A percentile compares a stretch with the other conserved stretches of the same genome.
Evolutionary conservation across 1,140 invertebrate species (phyloP).

Genomic region (Colletes gigas): DNA sequence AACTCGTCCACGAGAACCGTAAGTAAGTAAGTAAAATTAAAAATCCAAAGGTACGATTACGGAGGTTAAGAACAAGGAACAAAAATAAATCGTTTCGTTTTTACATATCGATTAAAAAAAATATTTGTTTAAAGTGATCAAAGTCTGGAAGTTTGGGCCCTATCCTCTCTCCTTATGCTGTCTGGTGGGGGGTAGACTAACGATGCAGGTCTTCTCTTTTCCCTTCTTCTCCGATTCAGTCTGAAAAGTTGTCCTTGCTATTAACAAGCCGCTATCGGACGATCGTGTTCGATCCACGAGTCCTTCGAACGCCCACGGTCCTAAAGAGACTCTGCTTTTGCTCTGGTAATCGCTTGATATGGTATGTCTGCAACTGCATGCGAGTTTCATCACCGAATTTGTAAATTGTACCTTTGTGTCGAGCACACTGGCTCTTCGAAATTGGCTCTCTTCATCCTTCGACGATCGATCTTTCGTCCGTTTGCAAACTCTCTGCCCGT

Average conservation of each 20-base stretch:
- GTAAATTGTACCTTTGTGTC: conserved; percentile 10
- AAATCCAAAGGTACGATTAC: too few relatives aligned
- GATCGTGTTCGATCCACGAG: conserved; percentile 51
- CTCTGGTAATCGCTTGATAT: conserved; percentile 80
- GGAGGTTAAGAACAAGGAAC: too few relatives aligned
- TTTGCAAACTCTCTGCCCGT: too few relatives aligned
- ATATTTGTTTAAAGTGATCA: too few relatives aligned
- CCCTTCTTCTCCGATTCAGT: conserved; percentile 30
- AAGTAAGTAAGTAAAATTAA: too few relatives aligned
- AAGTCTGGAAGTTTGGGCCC: conserved; percentile 4
- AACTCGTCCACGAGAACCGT: too few relatives aligned
- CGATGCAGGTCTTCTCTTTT: not conserved
- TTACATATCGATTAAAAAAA: too few relatives aligned
- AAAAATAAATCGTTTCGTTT: too few relatives aligned
- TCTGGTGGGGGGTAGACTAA: conserved; percentile 28
- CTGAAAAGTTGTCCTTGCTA: conserved; percentile 42
- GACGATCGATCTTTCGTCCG: too few relatives aligned
- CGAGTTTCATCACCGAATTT: conserved; percentile 51
- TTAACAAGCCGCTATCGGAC: conserved; percentile 50
- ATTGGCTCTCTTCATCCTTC: not conserved
- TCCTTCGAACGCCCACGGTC: conserved; percentile 57
- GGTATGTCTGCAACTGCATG: conserved; percentile 74
- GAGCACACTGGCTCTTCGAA: conserved; percentile 39
- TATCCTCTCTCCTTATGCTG: not conserved
- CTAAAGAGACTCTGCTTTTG: conserved; percentile 79